phyloP scores from a whole-genome alignment of 2,113 vertebrate species.

The Mustelus asterias region DNA sequence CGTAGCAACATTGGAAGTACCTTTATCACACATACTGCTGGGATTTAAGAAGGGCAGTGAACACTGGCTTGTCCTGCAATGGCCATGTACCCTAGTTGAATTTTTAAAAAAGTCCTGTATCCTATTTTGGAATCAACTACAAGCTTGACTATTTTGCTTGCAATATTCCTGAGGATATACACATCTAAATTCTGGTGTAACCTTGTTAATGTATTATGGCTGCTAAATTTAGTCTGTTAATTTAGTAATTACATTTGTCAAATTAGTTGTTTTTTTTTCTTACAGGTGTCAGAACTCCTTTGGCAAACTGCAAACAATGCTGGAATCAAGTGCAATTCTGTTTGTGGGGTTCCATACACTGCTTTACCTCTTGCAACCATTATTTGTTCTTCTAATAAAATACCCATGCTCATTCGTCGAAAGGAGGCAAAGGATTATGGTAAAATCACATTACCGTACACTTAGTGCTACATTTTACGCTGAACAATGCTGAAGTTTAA shows the following conservation, averaged over 20 bases:
- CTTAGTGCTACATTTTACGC: background rate
- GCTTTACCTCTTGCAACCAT: constrained; percentile 81
- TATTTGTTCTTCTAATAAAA: constrained; percentile 62
- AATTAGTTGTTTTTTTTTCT: background rate
- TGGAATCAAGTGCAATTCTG: constrained; percentile 54
- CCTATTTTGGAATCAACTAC: background rate
- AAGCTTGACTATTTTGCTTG: background rate
- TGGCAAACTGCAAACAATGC: constrained; percentile 59
- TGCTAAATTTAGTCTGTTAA: no score
- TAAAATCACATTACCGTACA: constrained; percentile 44
- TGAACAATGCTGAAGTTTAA: background rate
- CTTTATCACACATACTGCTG: no score
- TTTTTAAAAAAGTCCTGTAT: background rate
- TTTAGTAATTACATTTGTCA: background rate
- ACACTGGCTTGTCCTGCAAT: no score
- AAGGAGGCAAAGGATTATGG: constrained; percentile 89
- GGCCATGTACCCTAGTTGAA: background rate
- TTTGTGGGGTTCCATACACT: constrained; percentile 92
- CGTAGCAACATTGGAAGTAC: no score
- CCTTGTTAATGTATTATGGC: background rate
- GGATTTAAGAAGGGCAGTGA: no score
- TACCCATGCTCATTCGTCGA: constrained; percentile 85
- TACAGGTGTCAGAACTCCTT: constrained; percentile 70
- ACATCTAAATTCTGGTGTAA: background rate
- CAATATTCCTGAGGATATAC: background rate